Base-by-base conservation (phyloP, 2,797 vertebrate species). In the Prunella strophiata region DNA sequence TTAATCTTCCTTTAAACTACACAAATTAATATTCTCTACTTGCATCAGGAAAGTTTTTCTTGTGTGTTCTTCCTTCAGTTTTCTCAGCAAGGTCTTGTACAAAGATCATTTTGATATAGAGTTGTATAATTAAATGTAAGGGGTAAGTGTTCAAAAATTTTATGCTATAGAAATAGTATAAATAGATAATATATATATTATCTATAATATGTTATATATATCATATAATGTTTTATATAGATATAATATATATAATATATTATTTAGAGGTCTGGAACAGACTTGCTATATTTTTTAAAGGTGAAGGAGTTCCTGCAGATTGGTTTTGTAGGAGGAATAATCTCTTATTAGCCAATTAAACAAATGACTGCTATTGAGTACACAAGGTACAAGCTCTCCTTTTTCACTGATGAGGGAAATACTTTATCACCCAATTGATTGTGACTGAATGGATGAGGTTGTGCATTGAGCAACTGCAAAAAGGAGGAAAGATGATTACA, bases 361-460 rank as follows among this genome's bases (percentile, higher is more conserved):
- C 13, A 43, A 42, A 32, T 10, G 43, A 32, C 32, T 75, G 38
- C 43, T 88, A 16, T 5, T 29, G 27, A 42, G 11, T 36, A 27
- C 32, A 15, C 29, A 84, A 77, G 27, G 32, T 30, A 78, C 78
- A 58, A 73, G 45, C 48, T 96, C 51, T 91, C 38, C 66, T 72
- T 92, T 86, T n/a, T 83, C 58, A 67, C 68, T 93, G 87, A 54
- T 84, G 75, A 96, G 63, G 72, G 74, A 96, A 97, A 88, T 93
- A 29, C 29, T 95, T 93, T 85, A 57, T 81, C 89, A 81, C 48
- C 57, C 81, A 65, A 51, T 73, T 95, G 55, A 86, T 89, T 92
- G 72, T 34, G 72, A 55, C 55, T 90, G 74, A 78, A 88, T n/a
- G 88, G 88, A 96, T 51, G 58, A 95, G 58, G 76, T 30, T 71